Percentiles rank a stretch among this genome's conserved stretches.
phyloP scores from a whole-genome alignment of 2,797 vertebrate genomes.

The Pseudocheirus occidentalis region DNA sequence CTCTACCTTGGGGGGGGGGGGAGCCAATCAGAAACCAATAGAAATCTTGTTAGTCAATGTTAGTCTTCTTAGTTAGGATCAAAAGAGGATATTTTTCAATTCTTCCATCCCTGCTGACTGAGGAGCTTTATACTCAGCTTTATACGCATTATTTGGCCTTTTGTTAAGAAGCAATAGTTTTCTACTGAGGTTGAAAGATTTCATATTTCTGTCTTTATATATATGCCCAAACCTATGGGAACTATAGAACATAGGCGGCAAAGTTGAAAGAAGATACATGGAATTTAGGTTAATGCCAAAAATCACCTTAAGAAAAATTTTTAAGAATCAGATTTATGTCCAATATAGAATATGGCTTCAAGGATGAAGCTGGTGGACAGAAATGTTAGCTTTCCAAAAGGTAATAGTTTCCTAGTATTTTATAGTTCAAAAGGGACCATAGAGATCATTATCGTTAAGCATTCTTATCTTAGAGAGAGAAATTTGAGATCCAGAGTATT shows the following conservation, averaged over 20 bases:
- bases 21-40: background rate
- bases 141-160: background rate
- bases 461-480: constrained; percentile 24
- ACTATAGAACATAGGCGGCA: constrained; percentile 2
- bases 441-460: constrained; percentile 37
- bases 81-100: background rate
- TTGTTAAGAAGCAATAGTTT: background rate
- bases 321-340: background rate
- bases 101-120: background rate
- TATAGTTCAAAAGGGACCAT: constrained; percentile 12
- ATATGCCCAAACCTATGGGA: background rate
- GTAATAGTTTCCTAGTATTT: constrained; percentile 53
- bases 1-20: background rate
- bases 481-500: background rate
- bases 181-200: constrained; percentile 21
- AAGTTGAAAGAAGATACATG: constrained; percentile 29
- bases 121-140: too few species aligned
- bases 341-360: constrained; percentile 46
- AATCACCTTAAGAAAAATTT: background rate
- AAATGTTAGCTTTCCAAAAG: constrained; percentile 55
- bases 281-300: constrained; percentile 22
- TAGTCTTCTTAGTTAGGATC: background rate
- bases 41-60: background rate
- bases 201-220: constrained; percentile 2
- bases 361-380: constrained; percentile 39